Percentiles rank a stretch among this genome's conserved stretches.
phyloP scores from a whole-genome alignment of 2,888 invertebrate species.

The Drosophila melanocephala region DNA sequence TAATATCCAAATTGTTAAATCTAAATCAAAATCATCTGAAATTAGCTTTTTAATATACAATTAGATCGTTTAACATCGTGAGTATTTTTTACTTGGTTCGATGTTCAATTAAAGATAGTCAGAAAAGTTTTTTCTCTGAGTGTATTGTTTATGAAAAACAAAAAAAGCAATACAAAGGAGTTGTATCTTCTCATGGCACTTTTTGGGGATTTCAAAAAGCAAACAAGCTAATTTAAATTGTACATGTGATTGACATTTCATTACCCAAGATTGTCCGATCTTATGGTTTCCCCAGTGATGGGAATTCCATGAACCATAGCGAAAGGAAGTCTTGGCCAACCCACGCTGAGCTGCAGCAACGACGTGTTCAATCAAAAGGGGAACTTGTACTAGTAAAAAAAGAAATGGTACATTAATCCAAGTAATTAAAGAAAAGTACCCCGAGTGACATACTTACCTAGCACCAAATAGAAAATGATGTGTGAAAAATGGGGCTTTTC shows the following conservation, averaged over 20 bases:
- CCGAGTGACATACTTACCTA: neutral
- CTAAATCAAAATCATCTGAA: neutral
- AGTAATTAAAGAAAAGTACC: slow-evolving; percentile 32
- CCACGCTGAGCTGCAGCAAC: neutral
- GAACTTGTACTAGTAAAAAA: slow-evolving; percentile 39
- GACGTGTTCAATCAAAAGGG: slow-evolving; percentile 16
- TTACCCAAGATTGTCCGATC: slow-evolving; percentile 1
- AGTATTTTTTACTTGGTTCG: neutral
- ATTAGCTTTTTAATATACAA: neutral
- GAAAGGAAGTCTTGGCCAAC: slow-evolving; percentile 17
- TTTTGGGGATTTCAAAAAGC: slow-evolving; percentile 44
- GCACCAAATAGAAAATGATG: neutral
- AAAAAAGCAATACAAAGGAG: neutral
- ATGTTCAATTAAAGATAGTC: neutral
- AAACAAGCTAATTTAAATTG: slow-evolving; percentile 21
- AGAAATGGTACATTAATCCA: slow-evolving; percentile 23
- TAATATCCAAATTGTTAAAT: neutral
- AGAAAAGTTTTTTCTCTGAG: neutral
- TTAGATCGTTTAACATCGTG: neutral
- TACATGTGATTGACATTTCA: slow-evolving; percentile 12
- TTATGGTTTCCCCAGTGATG: slow-evolving; percentile 21
- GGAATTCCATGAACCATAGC: slow-evolving; percentile 20
- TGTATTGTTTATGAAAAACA: neutral
- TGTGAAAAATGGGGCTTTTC: slow-evolving; percentile 56
- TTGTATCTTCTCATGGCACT: slow-evolving; percentile 6